Evolutionary conservation across 1,140 invertebrate genomes (phyloP), one percentile per base, ranked within the genome.

Genomic region (Contarinia nasturtii): DNA sequence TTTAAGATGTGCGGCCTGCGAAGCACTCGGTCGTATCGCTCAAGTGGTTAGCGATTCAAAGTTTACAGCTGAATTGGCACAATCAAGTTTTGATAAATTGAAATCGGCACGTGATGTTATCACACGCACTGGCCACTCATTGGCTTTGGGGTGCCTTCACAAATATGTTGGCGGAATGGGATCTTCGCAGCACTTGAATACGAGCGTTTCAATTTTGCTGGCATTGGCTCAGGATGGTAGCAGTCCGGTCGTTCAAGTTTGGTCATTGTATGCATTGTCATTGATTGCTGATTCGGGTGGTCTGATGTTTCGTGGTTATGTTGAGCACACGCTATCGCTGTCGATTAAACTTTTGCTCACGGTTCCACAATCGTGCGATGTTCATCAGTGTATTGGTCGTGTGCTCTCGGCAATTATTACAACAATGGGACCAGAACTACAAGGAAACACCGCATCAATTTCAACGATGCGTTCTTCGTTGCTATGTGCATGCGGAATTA

Each of bases 281-380:
- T 72, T 98, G 49, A 92, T 98, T 49, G 92, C 92, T 20, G 93
- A 98, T 64, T 95, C 92, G 7, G 93, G 93, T 19, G 94, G 94
- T 1, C 94, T 93, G 21, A 96, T 98, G 91, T 98, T 98, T 68
- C 73, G 93, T 19, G 79, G 85, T 14, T 98, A 96, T 67, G 91
- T 98, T 11, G 94, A 98, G 60, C 89, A 90, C 1, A 86, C 88
- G 0, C 67, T 98, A 20, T 85, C 83, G 1, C 70, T 96, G 19
- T 79, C 87, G 20, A 66, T 98, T 19, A 92, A 92, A 58, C 69
- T 98, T 40, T 68, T 98, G 34, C 70, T 98, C 33, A 82, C 77
- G 48, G 86, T 94, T 11, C 85, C 92, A 12, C 82, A 89, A 33
- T 83, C 85, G 43, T 77, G 83, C 20, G 93, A 98, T 64, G 82